These are phyloP conservation scores for Drosophila tani DNA, from an alignment of 1,140 invertebrate species.

Conservation along the genomic window DNA sequence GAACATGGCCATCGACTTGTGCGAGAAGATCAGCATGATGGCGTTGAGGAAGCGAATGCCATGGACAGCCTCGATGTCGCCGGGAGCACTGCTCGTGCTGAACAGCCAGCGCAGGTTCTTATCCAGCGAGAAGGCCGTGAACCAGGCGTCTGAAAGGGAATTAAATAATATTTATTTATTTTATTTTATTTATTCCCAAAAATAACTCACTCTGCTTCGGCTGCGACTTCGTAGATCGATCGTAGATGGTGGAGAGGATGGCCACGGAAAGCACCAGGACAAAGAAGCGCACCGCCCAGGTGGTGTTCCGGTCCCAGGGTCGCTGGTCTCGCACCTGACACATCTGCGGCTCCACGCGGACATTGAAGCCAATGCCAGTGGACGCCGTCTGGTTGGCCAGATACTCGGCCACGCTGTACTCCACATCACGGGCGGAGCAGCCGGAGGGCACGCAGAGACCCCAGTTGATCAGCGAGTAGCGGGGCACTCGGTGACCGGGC, in stretches of 20 bases:
- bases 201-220: conserved; percentile 68
- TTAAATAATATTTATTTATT: not conserved
- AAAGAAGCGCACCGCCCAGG: conserved; percentile 85
- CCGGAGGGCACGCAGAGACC: conserved; percentile 87
- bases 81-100: conserved; percentile 85
- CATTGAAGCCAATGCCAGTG: conserved; percentile 86
- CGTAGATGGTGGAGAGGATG: conserved; percentile 78
- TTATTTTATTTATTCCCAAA: no score
- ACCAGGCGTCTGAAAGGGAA: conserved; percentile 83
- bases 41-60: conserved; percentile 88
- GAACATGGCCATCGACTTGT: conserved; percentile 89
- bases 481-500: conserved; percentile 89
- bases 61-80: conserved; percentile 87
- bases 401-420: conserved; percentile 86
- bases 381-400: conserved; percentile 84
- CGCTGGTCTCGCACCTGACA: conserved; percentile 86
- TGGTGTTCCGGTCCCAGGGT: conserved; percentile 79
- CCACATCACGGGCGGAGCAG: conserved; percentile 87
- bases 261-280: conserved; percentile 71
- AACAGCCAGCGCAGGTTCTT: conserved; percentile 87
- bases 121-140: conserved; percentile 88
- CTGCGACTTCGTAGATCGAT: conserved; percentile 70
- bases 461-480: conserved; percentile 88
- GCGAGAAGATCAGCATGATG: conserved; percentile 87
- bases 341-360: conserved; percentile 87